Evolutionary conservation across 2,797 vertebrate species (phyloP), one percentile per base, ranked within the genome.

Genomic region (Etheostoma perlongum): DNA sequence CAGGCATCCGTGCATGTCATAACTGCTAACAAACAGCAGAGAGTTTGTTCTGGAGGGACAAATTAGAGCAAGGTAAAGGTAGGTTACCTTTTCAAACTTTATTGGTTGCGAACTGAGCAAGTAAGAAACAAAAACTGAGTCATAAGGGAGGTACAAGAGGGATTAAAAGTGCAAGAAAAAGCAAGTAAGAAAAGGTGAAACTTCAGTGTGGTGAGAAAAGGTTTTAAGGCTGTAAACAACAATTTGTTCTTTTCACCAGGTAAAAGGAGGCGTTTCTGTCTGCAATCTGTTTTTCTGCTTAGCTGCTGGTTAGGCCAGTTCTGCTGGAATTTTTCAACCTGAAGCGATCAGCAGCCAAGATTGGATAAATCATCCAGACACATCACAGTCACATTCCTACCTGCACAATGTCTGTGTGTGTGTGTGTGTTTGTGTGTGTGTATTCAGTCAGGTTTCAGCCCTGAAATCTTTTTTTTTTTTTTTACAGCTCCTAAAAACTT

Each of bases 371-470:
- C 42, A 48, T 53, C 27, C 25, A 62, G 40, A 71, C 52, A 59
- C 49, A 74, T 75, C 54, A 74, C 18, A 65, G 61, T 47, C 65
- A 53, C 67, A 76, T 79, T 64, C 74, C 67, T 23, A 69, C 68
- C 54, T 58, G 72, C 25, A 12, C 55, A 71, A 70, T 72, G 47
- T 61, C 66, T 44, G 19, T 60, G 3, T 11, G 44, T 60, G 27
- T 61, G 23, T 72, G 78, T 72, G 54, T n/a, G 60, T 68, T 40
- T 19, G 6, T 63, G 57, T 51, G 78, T 42, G 46, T 79, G 59
- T 49, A 15, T 13, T 44, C 64, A 60, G 51, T 52, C 67, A 77
- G 66, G 55, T 76, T 83, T 64, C 48, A 72, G 55, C 36, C 48
- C 67, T 60, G 51, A 65, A 70, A 23, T 23, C 77, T 76, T 30